These are phyloP conservation scores for Tetragonula carbonaria DNA, from an alignment of 2,888 invertebrate genomes.

Conservation along the genomic window DNA sequence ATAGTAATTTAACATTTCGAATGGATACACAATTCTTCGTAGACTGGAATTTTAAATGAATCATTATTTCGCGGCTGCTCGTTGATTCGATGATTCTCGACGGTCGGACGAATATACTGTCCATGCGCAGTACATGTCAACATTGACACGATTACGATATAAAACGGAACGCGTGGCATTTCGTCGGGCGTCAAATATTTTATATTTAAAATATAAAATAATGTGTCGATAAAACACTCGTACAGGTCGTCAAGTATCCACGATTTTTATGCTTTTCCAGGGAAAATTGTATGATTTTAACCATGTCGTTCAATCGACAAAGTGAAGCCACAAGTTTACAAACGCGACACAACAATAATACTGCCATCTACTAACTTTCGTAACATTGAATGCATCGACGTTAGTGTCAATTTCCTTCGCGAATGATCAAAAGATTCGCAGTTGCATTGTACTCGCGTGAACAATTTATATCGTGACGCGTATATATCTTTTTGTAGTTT, in stretches of 20 bases:
- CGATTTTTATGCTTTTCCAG: not conserved
- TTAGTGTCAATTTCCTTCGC: constrained; percentile 10
- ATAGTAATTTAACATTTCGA: not conserved
- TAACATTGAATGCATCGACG: constrained; percentile 49
- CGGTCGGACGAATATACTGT: constrained; percentile 46
- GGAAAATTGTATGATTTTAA: not conserved
- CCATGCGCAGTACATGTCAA: constrained; percentile 64
- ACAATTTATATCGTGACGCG: not conserved
- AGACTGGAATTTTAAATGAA: constrained; percentile 41
- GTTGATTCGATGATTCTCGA: constrained; percentile 53
- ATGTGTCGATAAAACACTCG: not conserved
- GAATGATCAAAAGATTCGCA: constrained; percentile 16
- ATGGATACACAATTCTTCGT: constrained; percentile 77
- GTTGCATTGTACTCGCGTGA: constrained; percentile 1
- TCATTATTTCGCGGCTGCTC: constrained; percentile 35
- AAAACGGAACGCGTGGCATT: constrained; percentile 51
- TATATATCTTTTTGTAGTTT: not conserved
- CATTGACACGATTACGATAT: constrained; percentile 61
- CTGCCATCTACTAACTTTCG: constrained; percentile 47
- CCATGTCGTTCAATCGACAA: constrained; percentile 24
- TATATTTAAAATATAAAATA: not conserved
- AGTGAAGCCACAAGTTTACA: constrained; percentile 31
- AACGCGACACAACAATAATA: constrained; percentile 22
- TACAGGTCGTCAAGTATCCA: not conserved
- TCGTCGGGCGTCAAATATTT: constrained; percentile 16